Evolutionary conservation across 1,140 invertebrate genomes (phyloP).

Genomic region (Drosophila ananassae): DNA sequence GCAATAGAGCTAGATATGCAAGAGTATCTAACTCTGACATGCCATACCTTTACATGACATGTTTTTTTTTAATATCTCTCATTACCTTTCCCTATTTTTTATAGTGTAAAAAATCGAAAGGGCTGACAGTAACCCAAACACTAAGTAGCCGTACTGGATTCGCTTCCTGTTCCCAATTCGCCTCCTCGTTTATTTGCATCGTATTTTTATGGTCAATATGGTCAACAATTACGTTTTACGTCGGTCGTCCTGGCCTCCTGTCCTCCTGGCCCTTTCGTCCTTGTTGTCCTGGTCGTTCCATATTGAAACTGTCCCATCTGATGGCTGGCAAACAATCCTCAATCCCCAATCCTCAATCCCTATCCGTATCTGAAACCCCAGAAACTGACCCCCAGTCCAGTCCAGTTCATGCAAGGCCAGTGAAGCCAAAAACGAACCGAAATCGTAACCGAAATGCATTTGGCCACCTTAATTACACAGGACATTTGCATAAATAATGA

Average conservation of each 20-base stretch:
- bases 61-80: too few species aligned
- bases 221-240: constrained; percentile 75
- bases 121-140: constrained; percentile 27
- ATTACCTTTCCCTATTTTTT: background rate
- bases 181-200: constrained; percentile 47
- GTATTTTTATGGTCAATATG: constrained; percentile 53
- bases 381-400: background rate
- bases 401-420: background rate
- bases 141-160: constrained; percentile 55
- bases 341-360: background rate
- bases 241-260: constrained; percentile 3
- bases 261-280: background rate
- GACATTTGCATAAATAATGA: constrained; percentile 56
- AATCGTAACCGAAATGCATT: constrained; percentile 46
- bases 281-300: constrained; percentile 1
- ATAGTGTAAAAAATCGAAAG: constrained; percentile 6
- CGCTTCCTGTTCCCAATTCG: constrained; percentile 21
- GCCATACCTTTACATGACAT: too few species aligned
- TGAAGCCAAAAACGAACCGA: constrained; percentile 1
- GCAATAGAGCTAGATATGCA: too few species aligned
- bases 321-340: constrained; percentile 12
- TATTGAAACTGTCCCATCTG: constrained; percentile 47
- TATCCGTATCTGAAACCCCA: background rate
- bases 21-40: too few species aligned
- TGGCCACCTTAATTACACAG: constrained; percentile 49